These are phyloP conservation scores for Chaitophorus viminalis DNA, from an alignment of 2,888 invertebrate genomes.

Conservation along the genomic window DNA sequence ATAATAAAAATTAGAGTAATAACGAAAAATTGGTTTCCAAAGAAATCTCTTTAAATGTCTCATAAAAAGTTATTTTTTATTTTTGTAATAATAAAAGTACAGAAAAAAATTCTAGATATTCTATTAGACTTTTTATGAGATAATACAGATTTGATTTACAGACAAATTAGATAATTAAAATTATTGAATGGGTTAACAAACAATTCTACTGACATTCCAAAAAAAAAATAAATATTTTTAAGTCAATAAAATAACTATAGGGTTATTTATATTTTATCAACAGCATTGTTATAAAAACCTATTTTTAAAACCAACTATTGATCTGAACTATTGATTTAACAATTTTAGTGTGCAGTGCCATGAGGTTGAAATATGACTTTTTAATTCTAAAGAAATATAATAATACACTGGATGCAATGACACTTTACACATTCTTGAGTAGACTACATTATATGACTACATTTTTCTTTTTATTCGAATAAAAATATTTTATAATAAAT, in stretches of 20 bases:
- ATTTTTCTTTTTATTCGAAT: not conserved
- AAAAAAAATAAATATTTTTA: conserved; percentile 29
- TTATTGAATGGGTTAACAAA: not conserved
- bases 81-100: not conserved
- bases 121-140: not conserved
- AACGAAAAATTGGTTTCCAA: not conserved
- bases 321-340: conserved; percentile 6
- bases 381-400: conserved; percentile 1
- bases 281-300: not conserved
- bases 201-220: not conserved
- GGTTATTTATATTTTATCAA: conserved; percentile 4
- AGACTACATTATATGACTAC: not conserved
- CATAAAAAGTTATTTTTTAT: conserved; percentile 7
- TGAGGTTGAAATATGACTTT: too few species aligned
- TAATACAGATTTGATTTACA: not conserved
- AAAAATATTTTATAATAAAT: not conserved
- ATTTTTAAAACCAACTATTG: not conserved
- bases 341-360: too few species aligned
- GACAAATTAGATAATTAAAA: not conserved
- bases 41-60: not conserved
- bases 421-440: conserved; percentile 12
- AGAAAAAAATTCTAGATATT: not conserved
- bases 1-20: too few species aligned
- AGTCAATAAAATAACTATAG: not conserved
- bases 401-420: conserved; percentile 8